Evolutionary conservation across 2,113 vertebrate genomes (phyloP), one percentile per base, ranked within the genome.

Genomic region (Marcusenius ussheri): DNA sequence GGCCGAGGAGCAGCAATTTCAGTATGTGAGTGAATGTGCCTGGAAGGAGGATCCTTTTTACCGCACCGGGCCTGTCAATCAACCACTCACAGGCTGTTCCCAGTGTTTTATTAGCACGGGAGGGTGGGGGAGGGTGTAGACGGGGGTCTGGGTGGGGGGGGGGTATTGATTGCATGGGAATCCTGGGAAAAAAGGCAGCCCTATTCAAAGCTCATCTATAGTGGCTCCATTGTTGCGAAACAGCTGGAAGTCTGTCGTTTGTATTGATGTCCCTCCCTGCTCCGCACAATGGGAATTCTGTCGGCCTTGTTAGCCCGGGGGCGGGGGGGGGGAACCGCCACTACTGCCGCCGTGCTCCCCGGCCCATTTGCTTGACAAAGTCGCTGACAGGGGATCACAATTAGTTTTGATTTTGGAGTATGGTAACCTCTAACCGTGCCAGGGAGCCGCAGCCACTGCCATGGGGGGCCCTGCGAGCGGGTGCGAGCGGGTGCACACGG

Each of bases 151-250:
- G 53, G 74, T 83, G 88, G 90, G 46, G 88, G 89, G 53, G 53
- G 53, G 50, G 50, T 5, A 17, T 77, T 91, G 88, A 86, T 91
- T 91, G 92, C 90, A 90, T 87, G 89, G 83, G 84, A 90, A 90
- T 58, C 45, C 45, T 49, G 31, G 90, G 66, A 80, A 89, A 80
- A 42, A 53, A 89, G 89, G 90, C 91, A 92, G 90, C 88, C 45
- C 91, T 90, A 90, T 93, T 93, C 91, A 90, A 91, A 89, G 91
- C 91, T 92, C 92, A 89, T 91, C 93, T 92, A 35, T 39, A 58
- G 89, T 91, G 50, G 90, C 74, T 89, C 56, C 91, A 90, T 93
- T 92, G 90, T 89, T 89, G 66, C 21, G 19, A 45, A 91, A 91
- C 91, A 92, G 53, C 21, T n/a, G 90, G 91, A 90, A 83, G 90